A percentile compares a stretch with the other conserved stretches of the same genome.
phyloP scores from a whole-genome alignment of 1,140 invertebrate species.

The Dendrolimus punctatus region DNA sequence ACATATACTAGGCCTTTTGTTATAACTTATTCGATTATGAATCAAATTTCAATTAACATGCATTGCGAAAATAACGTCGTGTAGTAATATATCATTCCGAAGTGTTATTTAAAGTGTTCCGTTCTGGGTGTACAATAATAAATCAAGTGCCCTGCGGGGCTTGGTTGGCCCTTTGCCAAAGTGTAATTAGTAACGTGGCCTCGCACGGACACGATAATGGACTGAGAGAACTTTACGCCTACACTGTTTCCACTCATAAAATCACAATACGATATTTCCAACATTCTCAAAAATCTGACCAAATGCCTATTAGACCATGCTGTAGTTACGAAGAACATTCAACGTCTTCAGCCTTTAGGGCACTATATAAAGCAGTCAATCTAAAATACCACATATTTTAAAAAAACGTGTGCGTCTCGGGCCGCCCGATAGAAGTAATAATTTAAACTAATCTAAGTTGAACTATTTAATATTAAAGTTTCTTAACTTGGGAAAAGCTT shows the following conservation, averaged over 20 bases:
- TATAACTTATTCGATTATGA: neutral
- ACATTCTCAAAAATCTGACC: too few species aligned
- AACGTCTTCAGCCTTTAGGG: too few species aligned
- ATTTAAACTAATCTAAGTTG: too few species aligned
- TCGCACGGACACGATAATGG: slow-evolving; percentile 33
- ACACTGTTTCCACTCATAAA: slow-evolving; percentile 44
- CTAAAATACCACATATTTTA: too few species aligned
- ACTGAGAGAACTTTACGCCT: slow-evolving; percentile 23
- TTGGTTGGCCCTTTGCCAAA: slow-evolving; percentile 50
- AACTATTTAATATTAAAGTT: too few species aligned
- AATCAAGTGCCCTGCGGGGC: slow-evolving; percentile 41
- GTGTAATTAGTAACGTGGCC: slow-evolving; percentile 51
- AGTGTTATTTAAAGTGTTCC: slow-evolving; percentile 45
- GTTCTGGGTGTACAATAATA: slow-evolving; percentile 41
- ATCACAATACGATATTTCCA: slow-evolving; percentile 20
- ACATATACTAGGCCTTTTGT: neutral
- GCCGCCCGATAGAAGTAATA: too few species aligned
- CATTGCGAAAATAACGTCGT: slow-evolving; percentile 23
- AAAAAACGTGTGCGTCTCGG: too few species aligned
- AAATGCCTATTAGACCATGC: too few species aligned
- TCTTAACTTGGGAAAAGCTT: too few species aligned
- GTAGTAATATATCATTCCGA: slow-evolving; percentile 28
- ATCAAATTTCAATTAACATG: neutral
- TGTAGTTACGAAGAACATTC: too few species aligned
- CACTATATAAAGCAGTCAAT: too few species aligned